Evolutionary conservation across 2,797 vertebrate genomes (phyloP).

Genomic region (Knipowitschia caucasica): DNA sequence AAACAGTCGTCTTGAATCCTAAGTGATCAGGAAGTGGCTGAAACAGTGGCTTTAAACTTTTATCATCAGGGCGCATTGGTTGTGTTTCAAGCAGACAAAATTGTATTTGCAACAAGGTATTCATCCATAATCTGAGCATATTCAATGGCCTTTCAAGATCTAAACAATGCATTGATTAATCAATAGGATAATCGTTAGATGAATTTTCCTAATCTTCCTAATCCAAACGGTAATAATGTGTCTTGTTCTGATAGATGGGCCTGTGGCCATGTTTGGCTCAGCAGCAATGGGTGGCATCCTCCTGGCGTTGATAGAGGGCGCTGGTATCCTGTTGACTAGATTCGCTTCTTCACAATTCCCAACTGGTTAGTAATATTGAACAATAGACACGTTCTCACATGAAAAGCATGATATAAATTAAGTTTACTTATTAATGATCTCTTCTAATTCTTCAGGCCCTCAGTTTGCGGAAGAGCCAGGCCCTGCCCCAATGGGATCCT

Average conservation of each 20-base stretch:
- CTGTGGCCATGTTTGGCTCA: constrained; percentile 94
- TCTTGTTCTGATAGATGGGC: constrained; percentile 78
- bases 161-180: too few species aligned
- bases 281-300: constrained; percentile 96
- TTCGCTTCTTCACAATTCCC: constrained; percentile 93
- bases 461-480: constrained; percentile 86
- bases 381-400: too few species aligned
- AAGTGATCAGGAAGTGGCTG: too few species aligned
- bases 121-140: too few species aligned
- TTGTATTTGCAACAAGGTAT: too few species aligned
- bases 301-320: constrained; percentile 93
- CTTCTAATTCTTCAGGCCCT: constrained; percentile 75
- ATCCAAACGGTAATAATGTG: background rate
- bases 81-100: too few species aligned
- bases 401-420: background rate
- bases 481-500: constrained; percentile 72
- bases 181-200: too few species aligned
- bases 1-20: too few species aligned
- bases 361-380: constrained; percentile 78
- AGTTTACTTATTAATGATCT: background rate
- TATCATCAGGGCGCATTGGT: too few species aligned
- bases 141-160: too few species aligned
- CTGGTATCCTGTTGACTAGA: constrained; percentile 91
- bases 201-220: too few species aligned
- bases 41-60: too few species aligned